phyloP scores from a whole-genome alignment of 2,797 vertebrate species.

The Enteromius treurensis region DNA sequence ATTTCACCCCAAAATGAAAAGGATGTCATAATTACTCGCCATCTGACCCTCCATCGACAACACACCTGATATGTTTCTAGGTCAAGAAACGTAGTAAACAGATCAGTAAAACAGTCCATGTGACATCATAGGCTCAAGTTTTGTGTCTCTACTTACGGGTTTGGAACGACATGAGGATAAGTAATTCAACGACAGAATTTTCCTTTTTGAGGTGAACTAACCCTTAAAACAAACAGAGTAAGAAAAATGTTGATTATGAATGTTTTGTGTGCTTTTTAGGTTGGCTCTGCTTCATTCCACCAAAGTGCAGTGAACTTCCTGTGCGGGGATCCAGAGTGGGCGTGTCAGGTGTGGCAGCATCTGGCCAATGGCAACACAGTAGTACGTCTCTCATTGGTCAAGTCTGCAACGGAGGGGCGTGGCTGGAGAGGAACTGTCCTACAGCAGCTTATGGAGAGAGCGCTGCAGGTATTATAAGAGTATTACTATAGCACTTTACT shows the following conservation, averaged over 20 bases:
- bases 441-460: constrained; percentile 66
- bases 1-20: too few species aligned
- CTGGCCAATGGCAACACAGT: constrained; percentile 68
- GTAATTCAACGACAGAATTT: too few species aligned
- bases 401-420: constrained; percentile 70
- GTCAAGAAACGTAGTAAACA: too few species aligned
- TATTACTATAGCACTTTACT: background rate
- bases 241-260: background rate
- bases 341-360: constrained; percentile 67
- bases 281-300: constrained; percentile 81
- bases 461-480: constrained; percentile 76
- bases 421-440: constrained; percentile 50
- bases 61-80: too few species aligned
- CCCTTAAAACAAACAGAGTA: background rate
- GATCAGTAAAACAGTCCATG: too few species aligned
- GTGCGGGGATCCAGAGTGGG: constrained; percentile 69
- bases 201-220: too few species aligned
- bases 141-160: too few species aligned
- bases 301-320: constrained; percentile 76
- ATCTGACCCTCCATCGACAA: too few species aligned
- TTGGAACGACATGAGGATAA: too few species aligned
- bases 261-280: constrained; percentile 65
- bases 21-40: too few species aligned
- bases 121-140: too few species aligned
- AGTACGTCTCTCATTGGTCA: constrained; percentile 75